These are phyloP conservation scores for Urosaurus nigricauda DNA, from an alignment of 2,797 vertebrate species.

Conservation along the genomic window DNA sequence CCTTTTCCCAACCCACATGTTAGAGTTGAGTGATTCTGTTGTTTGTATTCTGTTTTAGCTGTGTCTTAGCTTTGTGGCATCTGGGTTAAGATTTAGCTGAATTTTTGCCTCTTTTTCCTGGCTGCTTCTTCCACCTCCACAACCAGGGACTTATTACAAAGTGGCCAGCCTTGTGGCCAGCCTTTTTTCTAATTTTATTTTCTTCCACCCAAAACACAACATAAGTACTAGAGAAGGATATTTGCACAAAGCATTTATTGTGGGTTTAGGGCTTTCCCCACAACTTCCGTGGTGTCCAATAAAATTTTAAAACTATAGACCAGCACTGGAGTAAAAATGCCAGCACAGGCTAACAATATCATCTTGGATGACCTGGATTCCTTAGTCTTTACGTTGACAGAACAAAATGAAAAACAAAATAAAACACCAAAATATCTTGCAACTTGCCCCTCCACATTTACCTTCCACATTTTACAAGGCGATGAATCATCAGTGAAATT, in stretches of 20 bases:
- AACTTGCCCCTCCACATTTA: neutral
- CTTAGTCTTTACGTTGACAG: conserved; percentile 1
- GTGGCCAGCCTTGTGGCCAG: conserved; percentile 33
- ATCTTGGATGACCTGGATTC: conserved; percentile 18
- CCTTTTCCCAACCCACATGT: neutral
- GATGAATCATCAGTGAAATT: neutral
- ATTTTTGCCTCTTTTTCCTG: conserved; percentile 50
- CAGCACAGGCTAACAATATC: conserved; percentile 18
- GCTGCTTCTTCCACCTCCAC: conserved; percentile 19
- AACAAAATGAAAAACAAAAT: neutral
- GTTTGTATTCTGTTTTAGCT: neutral
- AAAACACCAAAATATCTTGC: conserved; percentile 1
- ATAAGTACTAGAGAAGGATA: conserved; percentile 27
- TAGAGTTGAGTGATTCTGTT: conserved; percentile 31
- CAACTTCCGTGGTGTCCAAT: conserved; percentile 21
- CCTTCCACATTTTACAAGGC: conserved; percentile 28
- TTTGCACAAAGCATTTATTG: conserved; percentile 46
- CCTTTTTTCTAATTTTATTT: conserved; percentile 50
- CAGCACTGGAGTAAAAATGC: conserved; percentile 3
- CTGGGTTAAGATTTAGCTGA: conserved; percentile 5
- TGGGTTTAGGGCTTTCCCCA: neutral
- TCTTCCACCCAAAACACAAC: neutral
- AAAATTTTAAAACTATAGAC: conserved; percentile 36
- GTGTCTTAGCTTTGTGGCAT: conserved; percentile 41
- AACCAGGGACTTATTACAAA: conserved; percentile 34